Evolutionary conservation across 2,113 vertebrate genomes (phyloP).

Genomic region (Naja naja): DNA sequence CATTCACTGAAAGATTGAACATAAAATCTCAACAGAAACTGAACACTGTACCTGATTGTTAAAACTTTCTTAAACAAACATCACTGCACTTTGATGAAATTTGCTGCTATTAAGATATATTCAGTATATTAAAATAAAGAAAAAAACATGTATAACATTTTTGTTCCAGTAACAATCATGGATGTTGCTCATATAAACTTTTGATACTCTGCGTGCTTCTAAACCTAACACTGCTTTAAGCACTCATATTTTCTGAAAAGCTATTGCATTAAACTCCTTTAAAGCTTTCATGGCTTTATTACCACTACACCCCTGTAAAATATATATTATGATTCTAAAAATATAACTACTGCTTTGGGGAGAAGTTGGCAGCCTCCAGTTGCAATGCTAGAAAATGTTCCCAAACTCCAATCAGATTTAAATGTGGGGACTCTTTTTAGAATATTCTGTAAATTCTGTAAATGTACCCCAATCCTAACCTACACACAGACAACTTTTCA

Average conservation of each 20-base stretch:
- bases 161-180: background rate
- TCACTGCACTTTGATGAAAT: background rate
- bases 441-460: background rate
- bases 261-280: background rate
- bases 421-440: background rate
- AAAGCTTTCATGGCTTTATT: background rate
- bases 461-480: background rate
- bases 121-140: background rate
- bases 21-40: background rate
- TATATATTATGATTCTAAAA: background rate
- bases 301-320: background rate
- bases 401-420: background rate
- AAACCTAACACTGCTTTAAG: background rate
- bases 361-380: background rate
- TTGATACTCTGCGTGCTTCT: background rate
- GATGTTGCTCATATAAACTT: background rate
- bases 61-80: background rate
- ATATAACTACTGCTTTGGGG: background rate
- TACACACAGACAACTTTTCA: background rate
- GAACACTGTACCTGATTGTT: background rate
- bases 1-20: background rate
- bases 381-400: background rate
- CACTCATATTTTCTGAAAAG: background rate
- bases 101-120: background rate
- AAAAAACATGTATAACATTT: background rate